Conservation (phyloP, 2,797 vertebrate genomes). For the Catostomus latipinnis region DNA sequence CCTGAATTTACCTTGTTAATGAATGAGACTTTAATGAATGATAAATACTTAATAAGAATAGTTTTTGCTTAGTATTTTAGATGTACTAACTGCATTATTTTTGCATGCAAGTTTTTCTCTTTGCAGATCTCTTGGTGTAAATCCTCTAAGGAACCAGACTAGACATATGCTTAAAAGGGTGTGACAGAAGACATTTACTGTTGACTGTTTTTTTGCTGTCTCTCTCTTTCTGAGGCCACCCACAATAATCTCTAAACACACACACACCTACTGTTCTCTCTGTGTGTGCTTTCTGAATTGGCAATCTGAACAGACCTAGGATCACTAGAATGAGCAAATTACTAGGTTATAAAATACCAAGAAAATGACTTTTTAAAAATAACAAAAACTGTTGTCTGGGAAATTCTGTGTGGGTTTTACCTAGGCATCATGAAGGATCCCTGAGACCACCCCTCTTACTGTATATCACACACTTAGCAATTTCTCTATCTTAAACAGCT, state of each 20-base stretch:
- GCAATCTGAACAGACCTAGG: conserved; percentile 65
- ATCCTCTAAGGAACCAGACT: conserved; percentile 67
- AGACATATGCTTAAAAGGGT: conserved; percentile 75
- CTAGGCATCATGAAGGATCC: conserved; percentile 39
- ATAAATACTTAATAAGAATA: background rate
- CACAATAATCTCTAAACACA: conserved; percentile 70
- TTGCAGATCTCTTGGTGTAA: conserved; percentile 72
- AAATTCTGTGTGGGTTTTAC: conserved; percentile 56
- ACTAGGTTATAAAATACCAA: conserved; percentile 18
- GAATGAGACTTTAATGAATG: no score
- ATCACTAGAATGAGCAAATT: conserved; percentile 55
- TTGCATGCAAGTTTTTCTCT: conserved; percentile 54
- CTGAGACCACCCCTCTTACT: conserved; percentile 41
- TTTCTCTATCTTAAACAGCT: conserved; percentile 41
- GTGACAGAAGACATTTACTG: conserved; percentile 72
- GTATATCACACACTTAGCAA: conserved; percentile 39
- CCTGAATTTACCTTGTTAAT: no score
- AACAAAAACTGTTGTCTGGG: conserved; percentile 36
- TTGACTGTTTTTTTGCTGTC: conserved; percentile 66
- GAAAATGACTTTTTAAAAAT: background rate
- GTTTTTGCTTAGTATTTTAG: background rate
- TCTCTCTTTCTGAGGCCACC: conserved; percentile 69
- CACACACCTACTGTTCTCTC: conserved; percentile 63
- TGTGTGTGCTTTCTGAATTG: conserved; percentile 66
- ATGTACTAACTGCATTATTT: background rate